These are phyloP conservation scores for Pristionchus maxplancki DNA, from an alignment of 2,888 invertebrate genomes.

Conservation along the genomic window DNA sequence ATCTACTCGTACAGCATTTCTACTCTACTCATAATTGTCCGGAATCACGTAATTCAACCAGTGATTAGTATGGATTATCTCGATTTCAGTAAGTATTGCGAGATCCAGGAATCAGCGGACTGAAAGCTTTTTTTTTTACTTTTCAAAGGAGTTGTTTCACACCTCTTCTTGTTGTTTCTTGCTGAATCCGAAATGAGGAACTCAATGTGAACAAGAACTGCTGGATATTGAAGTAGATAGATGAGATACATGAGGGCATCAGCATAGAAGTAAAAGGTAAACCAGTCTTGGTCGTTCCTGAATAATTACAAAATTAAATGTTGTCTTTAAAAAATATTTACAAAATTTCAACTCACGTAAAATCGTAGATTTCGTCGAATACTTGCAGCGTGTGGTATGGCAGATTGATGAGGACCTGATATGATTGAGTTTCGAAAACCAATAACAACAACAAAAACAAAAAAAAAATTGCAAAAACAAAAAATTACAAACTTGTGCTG, in stretches of 20 bases:
- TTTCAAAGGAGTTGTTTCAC: too few species aligned
- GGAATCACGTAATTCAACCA: too few species aligned
- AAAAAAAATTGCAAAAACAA: not conserved
- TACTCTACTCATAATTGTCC: too few species aligned
- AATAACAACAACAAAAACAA: not conserved
- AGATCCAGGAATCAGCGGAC: not conserved
- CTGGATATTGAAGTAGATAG: slow-evolving; percentile 70
- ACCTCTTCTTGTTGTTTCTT: slow-evolving; percentile 21
- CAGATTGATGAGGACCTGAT: slow-evolving; percentile 64
- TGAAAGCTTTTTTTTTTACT: too few species aligned
- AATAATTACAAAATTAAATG: not conserved
- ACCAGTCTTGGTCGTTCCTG: slow-evolving; percentile 11
- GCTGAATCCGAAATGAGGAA: slow-evolving; percentile 48
- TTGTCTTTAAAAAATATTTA: not conserved
- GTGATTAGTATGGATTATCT: too few species aligned
- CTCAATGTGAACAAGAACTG: slow-evolving; percentile 67
- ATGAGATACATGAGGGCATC: slow-evolving; percentile 70
- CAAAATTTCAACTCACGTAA: slow-evolving; percentile 50
- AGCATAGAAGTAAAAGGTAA: slow-evolving; percentile 64
- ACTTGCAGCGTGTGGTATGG: slow-evolving; percentile 71
- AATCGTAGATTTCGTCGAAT: slow-evolving; percentile 66
- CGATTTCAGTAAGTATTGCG: not conserved
- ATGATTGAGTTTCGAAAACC: too few species aligned
- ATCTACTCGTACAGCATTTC: too few species aligned
- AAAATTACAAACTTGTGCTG: slow-evolving; percentile 58